Conservation (phyloP, 2,113 vertebrate species). For the Ammodytes dubius region DNA sequence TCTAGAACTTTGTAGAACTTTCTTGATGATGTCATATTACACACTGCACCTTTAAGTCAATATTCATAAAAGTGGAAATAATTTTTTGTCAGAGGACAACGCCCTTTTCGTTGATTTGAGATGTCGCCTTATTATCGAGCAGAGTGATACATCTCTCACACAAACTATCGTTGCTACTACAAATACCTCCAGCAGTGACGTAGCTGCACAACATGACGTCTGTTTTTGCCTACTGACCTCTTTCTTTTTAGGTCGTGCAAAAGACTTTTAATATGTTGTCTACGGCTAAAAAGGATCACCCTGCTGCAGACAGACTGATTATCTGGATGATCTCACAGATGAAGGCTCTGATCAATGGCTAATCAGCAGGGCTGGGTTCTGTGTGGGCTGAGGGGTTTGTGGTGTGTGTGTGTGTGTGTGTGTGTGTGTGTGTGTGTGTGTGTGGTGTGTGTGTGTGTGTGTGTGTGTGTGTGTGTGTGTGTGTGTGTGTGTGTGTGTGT, state of each 20-base stretch:
- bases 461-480: too few relatives aligned
- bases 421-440: background rate
- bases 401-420: background rate
- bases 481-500: too few relatives aligned
- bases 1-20: too few relatives aligned
- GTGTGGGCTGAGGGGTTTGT: background rate
- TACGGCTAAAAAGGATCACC: background rate
- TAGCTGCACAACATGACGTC: background rate
- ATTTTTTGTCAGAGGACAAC: background rate
- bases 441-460: too few relatives aligned
- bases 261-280: background rate
- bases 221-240: background rate
- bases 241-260: background rate
- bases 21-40: too few relatives aligned
- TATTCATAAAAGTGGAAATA: too few relatives aligned
- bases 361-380: background rate
- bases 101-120: background rate
- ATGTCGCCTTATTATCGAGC: background rate
- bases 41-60: too few relatives aligned
- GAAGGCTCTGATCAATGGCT: background rate
- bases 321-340: background rate
- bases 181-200: constrained; percentile 31
- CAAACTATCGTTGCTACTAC: constrained; percentile 23
- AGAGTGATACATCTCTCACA: background rate
- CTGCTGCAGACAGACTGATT: background rate